These are phyloP conservation scores for Brachionus sp. DNA, from an alignment of 1,140 invertebrate species.

Conservation along the genomic window DNA sequence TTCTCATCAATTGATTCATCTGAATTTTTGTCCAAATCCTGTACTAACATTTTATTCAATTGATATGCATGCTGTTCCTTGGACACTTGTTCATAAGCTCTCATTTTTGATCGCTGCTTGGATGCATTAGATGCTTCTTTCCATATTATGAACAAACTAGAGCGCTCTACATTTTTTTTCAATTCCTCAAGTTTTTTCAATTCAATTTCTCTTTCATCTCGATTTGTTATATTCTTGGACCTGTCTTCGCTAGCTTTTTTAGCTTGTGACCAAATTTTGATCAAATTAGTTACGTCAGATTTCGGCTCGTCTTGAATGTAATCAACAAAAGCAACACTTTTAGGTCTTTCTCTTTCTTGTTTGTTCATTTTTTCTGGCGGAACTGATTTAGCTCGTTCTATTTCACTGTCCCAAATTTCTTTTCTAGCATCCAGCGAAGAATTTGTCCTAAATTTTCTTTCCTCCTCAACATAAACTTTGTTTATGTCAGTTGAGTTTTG, in stretches of 20 bases:
- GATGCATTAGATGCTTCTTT: not conserved
- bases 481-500: not conserved
- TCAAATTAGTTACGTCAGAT: not conserved
- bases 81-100: not conserved
- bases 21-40: not conserved
- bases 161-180: not conserved
- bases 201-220: not conserved
- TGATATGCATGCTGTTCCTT: not conserved
- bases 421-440: not conserved
- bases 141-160: slow-evolving; percentile 12
- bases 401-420: not conserved
- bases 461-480: not conserved
- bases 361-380: not conserved
- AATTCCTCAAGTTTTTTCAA: not conserved
- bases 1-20: not conserved
- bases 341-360: slow-evolving; percentile 3
- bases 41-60: not conserved
- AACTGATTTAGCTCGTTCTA: not conserved
- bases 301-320: not conserved
- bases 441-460: not conserved
- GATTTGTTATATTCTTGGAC: not conserved
- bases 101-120: not conserved
- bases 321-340: slow-evolving; percentile 22
- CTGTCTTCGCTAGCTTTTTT: not conserved
- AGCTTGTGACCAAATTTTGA: not conserved